These are phyloP conservation scores for Henricia sp. DNA, from an alignment of 53 echinoderm and acorn worm genomes.

Conservation along the genomic window DNA sequence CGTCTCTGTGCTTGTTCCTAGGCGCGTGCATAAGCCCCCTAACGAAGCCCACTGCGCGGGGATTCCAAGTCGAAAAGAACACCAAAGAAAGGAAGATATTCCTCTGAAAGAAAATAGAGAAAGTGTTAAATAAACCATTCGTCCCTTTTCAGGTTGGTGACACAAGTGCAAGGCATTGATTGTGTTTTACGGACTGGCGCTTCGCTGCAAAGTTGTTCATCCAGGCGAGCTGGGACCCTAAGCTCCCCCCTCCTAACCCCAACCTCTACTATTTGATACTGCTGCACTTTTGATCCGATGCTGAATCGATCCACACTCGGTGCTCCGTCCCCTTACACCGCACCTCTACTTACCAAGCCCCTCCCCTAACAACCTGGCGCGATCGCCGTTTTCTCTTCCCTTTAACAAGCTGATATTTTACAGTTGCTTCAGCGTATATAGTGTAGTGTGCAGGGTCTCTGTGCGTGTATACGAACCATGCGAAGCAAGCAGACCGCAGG, in stretches of 20 bases:
- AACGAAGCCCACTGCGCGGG: constrained; percentile 26
- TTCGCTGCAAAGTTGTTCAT: constrained; percentile 47
- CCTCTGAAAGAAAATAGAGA: constrained; percentile 42
- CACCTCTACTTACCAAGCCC: neutral
- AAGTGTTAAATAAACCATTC: constrained; percentile 66
- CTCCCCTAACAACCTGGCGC: constrained; percentile 10
- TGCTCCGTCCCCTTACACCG: neutral
- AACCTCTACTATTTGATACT: too few species aligned
- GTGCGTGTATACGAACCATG: neutral
- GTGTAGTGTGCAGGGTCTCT: neutral
- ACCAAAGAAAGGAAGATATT: constrained; percentile 45
- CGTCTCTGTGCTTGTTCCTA: neutral
- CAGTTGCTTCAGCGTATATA: too few species aligned
- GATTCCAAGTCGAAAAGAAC: constrained; percentile 20
- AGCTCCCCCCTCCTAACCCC: constrained; percentile 18
- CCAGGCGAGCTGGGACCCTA: constrained; percentile 42
- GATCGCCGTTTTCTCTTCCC: constrained; percentile 48
- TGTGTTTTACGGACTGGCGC: constrained; percentile 55
- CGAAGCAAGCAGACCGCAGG: constrained; percentile 42
- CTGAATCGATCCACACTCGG: constrained; percentile 45
- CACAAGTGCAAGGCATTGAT: constrained; percentile 46
- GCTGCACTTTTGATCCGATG: constrained; percentile 58
- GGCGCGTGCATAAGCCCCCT: constrained; percentile 29
- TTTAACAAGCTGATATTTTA: constrained; percentile 47
- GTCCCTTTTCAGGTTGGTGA: constrained; percentile 53